Evolutionary conservation across 2,113 vertebrate species (phyloP), one percentile per base, ranked within the genome.

Genomic region (Colaptes auratus): DNA sequence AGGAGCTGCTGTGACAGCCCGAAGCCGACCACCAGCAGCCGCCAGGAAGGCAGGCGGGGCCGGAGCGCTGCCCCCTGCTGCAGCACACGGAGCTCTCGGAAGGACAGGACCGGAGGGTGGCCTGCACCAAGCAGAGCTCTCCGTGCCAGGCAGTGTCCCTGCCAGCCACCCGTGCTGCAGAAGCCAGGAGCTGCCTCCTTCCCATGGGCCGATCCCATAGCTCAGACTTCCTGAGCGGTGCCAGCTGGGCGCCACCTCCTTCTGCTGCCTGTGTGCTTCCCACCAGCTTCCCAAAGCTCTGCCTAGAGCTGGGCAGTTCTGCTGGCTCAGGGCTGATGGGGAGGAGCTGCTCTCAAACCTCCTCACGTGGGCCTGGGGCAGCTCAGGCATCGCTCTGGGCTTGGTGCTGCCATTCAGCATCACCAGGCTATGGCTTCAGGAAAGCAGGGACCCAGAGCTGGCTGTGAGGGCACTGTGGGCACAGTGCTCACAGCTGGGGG

Each of bases 321-420:
- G 50, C 4, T 31, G 65, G 52, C 39, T 6, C 53, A 12, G 65
- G 36, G 55, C 73, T 65, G 76, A 9, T 17, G 8, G 44, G 30
- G 53, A 75, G 60, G 66, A 74, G 4, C 21, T 33, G 31, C 53
- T 59, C 17, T 60, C 64, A 10, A 3, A 58, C 31, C 67, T 28
- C 60, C 28, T 10, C 6, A 2, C 4, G 0, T 7, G 7, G 1
- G 0, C 27, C 67, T 30, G 60, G 60, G 31, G 30, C 70, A 44
- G 33, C 10, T 58, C 69, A 15, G 25, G 58, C 11, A 36, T 78
- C 33, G 18, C 64, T 53, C 48, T 69, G 15, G 10, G 44, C 42
- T 28, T 74, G 61, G 28, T 4, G 44, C 12, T 92, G 28, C 77
- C 84, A 31, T 59, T 17, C 52, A 33, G 61, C 64, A 9, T 17